Conservation (phyloP, 37 sponge, comb jelly and placozoan species). For the Bolinopsis microptera region DNA sequence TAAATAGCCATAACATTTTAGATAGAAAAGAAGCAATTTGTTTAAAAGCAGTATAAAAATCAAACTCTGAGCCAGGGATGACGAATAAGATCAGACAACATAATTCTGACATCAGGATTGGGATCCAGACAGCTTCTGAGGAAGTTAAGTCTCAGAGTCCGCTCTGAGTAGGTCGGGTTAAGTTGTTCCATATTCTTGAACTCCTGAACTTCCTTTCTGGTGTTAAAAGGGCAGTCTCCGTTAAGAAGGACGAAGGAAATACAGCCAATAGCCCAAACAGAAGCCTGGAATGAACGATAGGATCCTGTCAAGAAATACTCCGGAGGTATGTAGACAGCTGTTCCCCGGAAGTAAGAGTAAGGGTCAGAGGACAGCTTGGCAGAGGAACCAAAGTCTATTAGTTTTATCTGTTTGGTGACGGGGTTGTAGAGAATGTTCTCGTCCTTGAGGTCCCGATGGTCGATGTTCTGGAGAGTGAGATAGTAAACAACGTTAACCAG, state of each 20-base stretch:
- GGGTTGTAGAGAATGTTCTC: constrained; percentile 66
- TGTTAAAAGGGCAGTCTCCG: constrained; percentile 61
- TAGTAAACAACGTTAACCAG: constrained; percentile 24
- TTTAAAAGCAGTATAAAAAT: too few species aligned
- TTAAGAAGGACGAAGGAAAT: constrained; percentile 1
- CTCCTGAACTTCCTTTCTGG: background rate
- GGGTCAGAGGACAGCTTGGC: background rate
- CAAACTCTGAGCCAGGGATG: constrained; percentile 50
- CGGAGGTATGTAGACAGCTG: constrained; percentile 58
- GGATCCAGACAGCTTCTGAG: constrained; percentile 12
- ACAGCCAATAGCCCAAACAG: constrained; percentile 61
- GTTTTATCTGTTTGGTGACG: constrained; percentile 33
- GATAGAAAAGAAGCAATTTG: too few species aligned
- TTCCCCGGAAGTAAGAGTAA: constrained; percentile 5
- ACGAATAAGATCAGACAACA: constrained; percentile 35
- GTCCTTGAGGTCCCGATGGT: constrained; percentile 57
- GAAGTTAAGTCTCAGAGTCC: background rate
- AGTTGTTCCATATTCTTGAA: background rate
- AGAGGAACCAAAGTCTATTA: constrained; percentile 48
- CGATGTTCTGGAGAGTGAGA: constrained; percentile 13
- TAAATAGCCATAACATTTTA: too few species aligned
- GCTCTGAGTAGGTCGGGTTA: background rate
- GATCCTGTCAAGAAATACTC: constrained; percentile 24
- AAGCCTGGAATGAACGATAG: background rate
- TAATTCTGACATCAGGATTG: background rate